Percentiles rank a stretch among this genome's conserved stretches.
Conservation (phyloP, 2,888 invertebrate genomes). For the Andrena hattorfiana region DNA sequence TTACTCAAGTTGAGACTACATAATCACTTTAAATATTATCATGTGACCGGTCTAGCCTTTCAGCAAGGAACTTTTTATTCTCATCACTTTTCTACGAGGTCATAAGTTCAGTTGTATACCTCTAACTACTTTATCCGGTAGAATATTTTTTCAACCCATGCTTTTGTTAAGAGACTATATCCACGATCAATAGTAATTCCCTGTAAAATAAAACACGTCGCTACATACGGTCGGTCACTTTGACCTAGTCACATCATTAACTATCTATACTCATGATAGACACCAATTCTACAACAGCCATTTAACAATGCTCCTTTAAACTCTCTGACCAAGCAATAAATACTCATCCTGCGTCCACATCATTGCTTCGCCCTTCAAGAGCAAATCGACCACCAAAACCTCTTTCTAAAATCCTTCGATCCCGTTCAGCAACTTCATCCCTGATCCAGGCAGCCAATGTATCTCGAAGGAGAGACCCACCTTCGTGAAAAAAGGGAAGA, state of each 20-base stretch:
- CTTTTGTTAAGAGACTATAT: not conserved
- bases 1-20: not conserved
- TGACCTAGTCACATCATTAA: not conserved
- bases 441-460: slow-evolving; percentile 9
- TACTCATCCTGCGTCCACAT: not conserved
- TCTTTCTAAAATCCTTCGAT: not conserved
- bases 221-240: not conserved
- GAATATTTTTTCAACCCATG: not conserved
- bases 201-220: not conserved
- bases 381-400: not conserved
- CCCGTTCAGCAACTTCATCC: slow-evolving; percentile 9
- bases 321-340: not conserved
- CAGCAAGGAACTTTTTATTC: not conserved
- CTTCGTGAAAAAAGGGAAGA: slow-evolving; percentile 19
- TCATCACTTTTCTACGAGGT: not conserved
- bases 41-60: no score
- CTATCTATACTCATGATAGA: no score
- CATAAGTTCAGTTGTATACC: not conserved
- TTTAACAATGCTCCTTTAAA: not conserved
- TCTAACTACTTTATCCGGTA: not conserved
- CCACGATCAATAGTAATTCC: not conserved
- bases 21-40: no score
- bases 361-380: not conserved
- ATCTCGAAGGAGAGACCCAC: slow-evolving; percentile 6
- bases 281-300: no score